Evolutionary conservation across 1,140 invertebrate genomes (phyloP), one percentile per base, ranked within the genome.

Genomic region (Whitmania pigra): DNA sequence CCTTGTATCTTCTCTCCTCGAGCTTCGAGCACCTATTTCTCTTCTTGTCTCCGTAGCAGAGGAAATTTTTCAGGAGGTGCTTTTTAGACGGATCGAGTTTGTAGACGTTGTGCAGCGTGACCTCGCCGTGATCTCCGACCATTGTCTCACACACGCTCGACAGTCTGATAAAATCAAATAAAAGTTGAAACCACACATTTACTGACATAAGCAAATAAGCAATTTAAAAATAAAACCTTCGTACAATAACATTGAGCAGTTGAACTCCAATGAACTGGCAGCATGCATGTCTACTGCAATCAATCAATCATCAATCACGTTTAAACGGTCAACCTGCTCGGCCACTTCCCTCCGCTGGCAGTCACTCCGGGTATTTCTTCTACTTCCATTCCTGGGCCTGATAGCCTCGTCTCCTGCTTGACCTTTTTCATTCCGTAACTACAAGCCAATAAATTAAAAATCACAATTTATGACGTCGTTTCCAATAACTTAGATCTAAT

Each of bases 271-370:
- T 49, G 13, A 49, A 49, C 15, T 49, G 43, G 5, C 13, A 49
- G 43, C 9, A 49, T 4, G 13, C 43, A 49, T 49, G 9, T 49
- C 9, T 13, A 49, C 13, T 11, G 6, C 6, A 36, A 36, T 2
- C 6, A 36, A 36, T 36, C 31, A 36, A 36, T 36, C 6, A 36
- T 36, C 31, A 36, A 36, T 36, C 31, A 36, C 31, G 6, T 11
- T 49, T 49, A 49, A 17, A 49, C 9, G 15, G 0, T 49, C 11
- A n/a, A 82, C 80, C 80, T 81, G 54, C 40, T 29, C 60, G 81
- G 80, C 81, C 81, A 82, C 72, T 75, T 79, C 29, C 81, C 80
- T 27, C 81, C 81, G 53, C 79, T 78, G 68, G 80, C 78, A 77
- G 79, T 80, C 54, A 82, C 76, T 29, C 79, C 80, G 40, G 80